Conservation (phyloP, 2,888 invertebrate species). For the Parnassius apollo region DNA sequence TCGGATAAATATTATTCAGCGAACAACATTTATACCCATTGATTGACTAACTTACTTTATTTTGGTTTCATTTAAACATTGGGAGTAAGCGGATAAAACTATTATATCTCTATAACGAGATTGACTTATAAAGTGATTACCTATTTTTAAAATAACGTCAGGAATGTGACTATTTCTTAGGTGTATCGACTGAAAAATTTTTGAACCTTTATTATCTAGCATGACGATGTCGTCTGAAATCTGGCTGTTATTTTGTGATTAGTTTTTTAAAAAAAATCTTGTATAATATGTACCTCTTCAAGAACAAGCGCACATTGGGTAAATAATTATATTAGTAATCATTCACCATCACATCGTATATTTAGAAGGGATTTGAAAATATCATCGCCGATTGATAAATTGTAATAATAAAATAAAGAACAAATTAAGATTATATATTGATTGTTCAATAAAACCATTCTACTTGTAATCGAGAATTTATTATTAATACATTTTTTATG, state of each 20-base stretch:
- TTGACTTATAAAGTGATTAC: constrained; percentile 50
- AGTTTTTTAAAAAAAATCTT: constrained; percentile 43
- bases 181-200: constrained; percentile 74
- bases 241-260: constrained; percentile 68
- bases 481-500: too few relatives aligned
- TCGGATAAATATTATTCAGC: too few relatives aligned
- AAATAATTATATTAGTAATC: not conserved
- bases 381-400: too few relatives aligned
- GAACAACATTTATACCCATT: too few relatives aligned
- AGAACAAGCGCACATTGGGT: constrained; percentile 44
- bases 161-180: constrained; percentile 56
- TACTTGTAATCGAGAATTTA: too few relatives aligned
- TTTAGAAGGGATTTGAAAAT: too few relatives aligned
- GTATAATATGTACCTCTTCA: constrained; percentile 28
- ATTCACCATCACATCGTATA: too few relatives aligned
- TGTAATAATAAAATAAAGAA: too few relatives aligned
- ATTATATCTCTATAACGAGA: constrained; percentile 41
- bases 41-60: too few relatives aligned
- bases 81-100: constrained; percentile 32
- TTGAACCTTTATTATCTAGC: constrained; percentile 66
- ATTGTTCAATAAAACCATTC: too few relatives aligned
- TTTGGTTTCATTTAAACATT: not conserved
- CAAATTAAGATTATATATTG: too few relatives aligned
- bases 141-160: constrained; percentile 39
- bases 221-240: constrained; percentile 58